A percentile compares a stretch with the other conserved stretches of the same genome.
These are phyloP conservation scores for Epinotia nisella DNA, from an alignment of 2,888 invertebrate species.

Conservation along the genomic window DNA sequence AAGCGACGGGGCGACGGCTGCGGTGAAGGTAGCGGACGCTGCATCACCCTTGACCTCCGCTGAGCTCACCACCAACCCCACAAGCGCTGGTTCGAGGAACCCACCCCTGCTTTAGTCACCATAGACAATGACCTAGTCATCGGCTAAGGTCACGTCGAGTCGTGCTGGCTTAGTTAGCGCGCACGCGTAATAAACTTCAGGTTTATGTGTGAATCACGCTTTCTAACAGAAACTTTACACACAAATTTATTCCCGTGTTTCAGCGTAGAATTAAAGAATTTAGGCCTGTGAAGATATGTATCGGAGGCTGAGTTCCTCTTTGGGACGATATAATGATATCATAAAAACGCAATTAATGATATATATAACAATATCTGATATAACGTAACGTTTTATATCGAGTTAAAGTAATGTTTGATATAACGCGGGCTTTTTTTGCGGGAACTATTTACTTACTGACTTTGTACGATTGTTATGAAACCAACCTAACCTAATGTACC, in stretches of 20 bases:
- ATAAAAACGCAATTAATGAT: too few relatives aligned
- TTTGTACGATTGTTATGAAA: too few relatives aligned
- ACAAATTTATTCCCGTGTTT: background rate
- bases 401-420: too few relatives aligned
- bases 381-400: too few relatives aligned
- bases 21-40: constrained; percentile 14
- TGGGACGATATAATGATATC: too few relatives aligned
- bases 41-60: constrained; percentile 41
- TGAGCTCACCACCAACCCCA: constrained; percentile 42
- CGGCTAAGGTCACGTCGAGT: constrained; percentile 53
- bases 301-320: too few relatives aligned
- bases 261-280: background rate
- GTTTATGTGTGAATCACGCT: constrained; percentile 6
- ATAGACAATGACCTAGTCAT: constrained; percentile 79
- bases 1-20: constrained; percentile 5
- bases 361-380: too few relatives aligned
- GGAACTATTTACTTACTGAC: too few relatives aligned
- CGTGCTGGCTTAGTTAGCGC: constrained; percentile 19
- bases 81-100: constrained; percentile 49
- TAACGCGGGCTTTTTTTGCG: too few relatives aligned
- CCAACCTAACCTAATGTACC: too few relatives aligned
- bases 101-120: constrained; percentile 75
- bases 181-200: constrained; percentile 5
- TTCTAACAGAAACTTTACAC: background rate
- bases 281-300: too few relatives aligned